Evolutionary conservation across 2,797 vertebrate species (phyloP).

Genomic region (Potorous gilbertii): DNA sequence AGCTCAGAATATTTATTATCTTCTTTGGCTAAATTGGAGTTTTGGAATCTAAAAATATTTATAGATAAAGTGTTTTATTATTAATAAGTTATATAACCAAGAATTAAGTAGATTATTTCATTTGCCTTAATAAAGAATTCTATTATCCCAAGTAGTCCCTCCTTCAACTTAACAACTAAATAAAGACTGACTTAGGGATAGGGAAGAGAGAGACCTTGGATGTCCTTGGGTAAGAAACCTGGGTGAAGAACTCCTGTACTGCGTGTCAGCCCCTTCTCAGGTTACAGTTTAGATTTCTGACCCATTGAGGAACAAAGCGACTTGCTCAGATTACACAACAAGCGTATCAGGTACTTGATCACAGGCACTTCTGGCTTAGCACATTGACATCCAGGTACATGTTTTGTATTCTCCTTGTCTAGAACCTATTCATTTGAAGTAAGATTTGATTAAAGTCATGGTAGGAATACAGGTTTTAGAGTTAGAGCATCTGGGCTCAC

Average conservation of each 20-base stretch:
- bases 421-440: not conserved
- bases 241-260: not conserved
- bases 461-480: not conserved
- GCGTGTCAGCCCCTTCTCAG: not conserved
- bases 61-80: not conserved
- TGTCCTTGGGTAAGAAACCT: not conserved
- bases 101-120: not conserved
- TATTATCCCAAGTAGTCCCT: not conserved
- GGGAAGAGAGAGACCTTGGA: not conserved
- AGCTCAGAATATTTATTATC: not conserved
- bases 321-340: not conserved
- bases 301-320: not conserved
- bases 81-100: constrained; percentile 3
- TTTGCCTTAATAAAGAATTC: not conserved
- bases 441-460: not conserved
- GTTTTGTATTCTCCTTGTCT: not conserved
- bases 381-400: not conserved
- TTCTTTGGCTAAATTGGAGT: not conserved
- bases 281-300: not conserved
- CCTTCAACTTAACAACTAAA: not conserved
- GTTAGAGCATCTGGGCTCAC: not conserved
- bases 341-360: too few species aligned
- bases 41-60: not conserved
- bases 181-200: not conserved
- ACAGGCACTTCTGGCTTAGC: not conserved